Base-by-base conservation (phyloP, 2,888 invertebrate species). In the Yponomeuta malinellus region DNA sequence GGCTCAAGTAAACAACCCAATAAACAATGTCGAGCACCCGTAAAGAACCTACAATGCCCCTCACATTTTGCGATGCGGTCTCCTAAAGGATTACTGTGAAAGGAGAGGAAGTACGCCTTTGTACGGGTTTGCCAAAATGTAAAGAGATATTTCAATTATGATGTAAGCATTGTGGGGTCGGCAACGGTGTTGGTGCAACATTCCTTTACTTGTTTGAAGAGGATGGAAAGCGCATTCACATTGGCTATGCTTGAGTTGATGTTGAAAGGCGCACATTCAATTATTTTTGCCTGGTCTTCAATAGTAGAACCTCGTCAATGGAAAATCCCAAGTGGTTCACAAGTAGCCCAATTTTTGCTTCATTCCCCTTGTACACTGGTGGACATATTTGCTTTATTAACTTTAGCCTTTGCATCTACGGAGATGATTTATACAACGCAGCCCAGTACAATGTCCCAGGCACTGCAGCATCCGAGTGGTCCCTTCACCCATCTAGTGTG, bases 31-130 rank as follows among this genome's bases (percentile, higher is more conserved):
- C 75, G 76, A 80, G 76, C 76, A 76, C 77, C 78, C 78, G 78
- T 79, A 72, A 69, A 71, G 71, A 73, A 48, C 33, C 43, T 70
- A 63, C 76, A 75, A 73, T 73, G 77, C 52, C 43, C 6, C 43
- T 43, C 1, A 43, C 43, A 43, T 43, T 8, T 43, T 8, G 65
- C 66, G 72, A 76, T 84, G 86, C 83, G 85, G 85, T 87, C 86
- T 81, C 74, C 72, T 74, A 76, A 73, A 73, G 74, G 72, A 72
- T 73, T 71, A 73, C 74, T 77, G 76, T 83, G 85, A 90, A 90
- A 85, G 86, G 80, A 83, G 81, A 90, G 90, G 90, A 89, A 90
- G 90, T 89, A 75, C 73, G 74, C 75, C 74, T 73, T 72, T 75
- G 71, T 74, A 73, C 78, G 79, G 84, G 83, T 84, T 86, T 83